phyloP scores from a whole-genome alignment of 2,888 invertebrate genomes.

The Myopa tessellatipennis region DNA sequence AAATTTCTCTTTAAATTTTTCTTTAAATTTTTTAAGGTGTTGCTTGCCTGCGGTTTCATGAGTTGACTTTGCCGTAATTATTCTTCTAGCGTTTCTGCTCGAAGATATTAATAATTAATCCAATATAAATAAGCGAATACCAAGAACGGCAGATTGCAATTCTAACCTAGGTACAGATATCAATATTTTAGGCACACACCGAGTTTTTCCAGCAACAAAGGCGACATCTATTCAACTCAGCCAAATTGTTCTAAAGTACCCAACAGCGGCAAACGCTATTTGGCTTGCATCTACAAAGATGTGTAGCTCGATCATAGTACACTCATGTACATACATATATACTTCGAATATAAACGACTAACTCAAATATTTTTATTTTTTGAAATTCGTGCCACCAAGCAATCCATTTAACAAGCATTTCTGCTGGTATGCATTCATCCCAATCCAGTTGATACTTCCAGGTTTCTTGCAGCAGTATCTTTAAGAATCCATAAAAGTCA shows the following conservation, averaged over 20 bases:
- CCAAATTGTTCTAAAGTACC: too few species aligned
- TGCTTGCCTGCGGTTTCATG: constrained; percentile 1
- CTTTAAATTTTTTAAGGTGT: background rate
- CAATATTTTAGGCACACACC: too few species aligned
- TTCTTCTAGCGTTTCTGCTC: constrained; percentile 26
- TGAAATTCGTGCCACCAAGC: constrained; percentile 28
- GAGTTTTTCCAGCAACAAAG: too few species aligned
- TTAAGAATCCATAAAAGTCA: constrained; percentile 31
- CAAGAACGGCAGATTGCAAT: constrained; percentile 34
- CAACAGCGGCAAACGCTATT: too few species aligned
- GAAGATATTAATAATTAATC: constrained; percentile 39
- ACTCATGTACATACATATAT: too few species aligned
- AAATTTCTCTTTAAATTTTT: too few species aligned
- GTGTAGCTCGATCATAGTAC: too few species aligned
- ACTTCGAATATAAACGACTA: too few species aligned
- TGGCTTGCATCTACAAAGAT: too few species aligned
- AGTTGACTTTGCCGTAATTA: constrained; percentile 16
- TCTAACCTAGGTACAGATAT: too few species aligned
- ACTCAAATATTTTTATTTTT: background rate
- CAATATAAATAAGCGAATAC: constrained; percentile 34
- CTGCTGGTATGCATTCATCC: constrained; percentile 42
- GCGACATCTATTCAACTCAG: too few species aligned
- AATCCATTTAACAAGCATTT: background rate
- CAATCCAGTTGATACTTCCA: constrained; percentile 43
- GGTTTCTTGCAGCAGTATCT: constrained; percentile 39